phyloP scores from a whole-genome alignment of 1,140 invertebrate genomes.

The Rhynchophorus ferrugineus region DNA sequence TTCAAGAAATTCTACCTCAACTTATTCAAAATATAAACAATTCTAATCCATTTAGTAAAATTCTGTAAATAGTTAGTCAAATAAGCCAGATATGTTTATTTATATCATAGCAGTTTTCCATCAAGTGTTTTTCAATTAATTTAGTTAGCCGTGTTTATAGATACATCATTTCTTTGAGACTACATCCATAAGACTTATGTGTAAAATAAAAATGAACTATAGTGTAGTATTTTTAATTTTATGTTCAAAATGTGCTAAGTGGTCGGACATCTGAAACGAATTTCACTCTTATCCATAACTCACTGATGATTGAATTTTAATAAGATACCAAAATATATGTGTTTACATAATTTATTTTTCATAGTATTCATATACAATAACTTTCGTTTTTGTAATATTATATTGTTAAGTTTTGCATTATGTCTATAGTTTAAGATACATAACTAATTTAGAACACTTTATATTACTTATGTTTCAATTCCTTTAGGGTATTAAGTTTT shows the following conservation, averaged over 20 bases:
- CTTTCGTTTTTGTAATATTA: conserved; percentile 23
- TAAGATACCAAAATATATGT: conserved; percentile 17
- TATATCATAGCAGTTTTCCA: conserved; percentile 13
- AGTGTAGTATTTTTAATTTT: conserved; percentile 9
- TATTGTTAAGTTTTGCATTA: conserved; percentile 25
- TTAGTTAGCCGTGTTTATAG: no score
- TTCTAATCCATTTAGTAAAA: conserved; percentile 4
- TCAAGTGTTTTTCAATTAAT: conserved; percentile 1
- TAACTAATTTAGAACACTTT: conserved; percentile 12
- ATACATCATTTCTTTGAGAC: conserved; percentile 10
- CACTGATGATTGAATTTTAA: conserved; percentile 7
- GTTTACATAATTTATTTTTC: conserved; percentile 34
- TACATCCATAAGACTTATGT: conserved; percentile 1
- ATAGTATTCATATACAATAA: conserved; percentile 36
- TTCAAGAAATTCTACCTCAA: conserved; percentile 10
- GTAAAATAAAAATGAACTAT: conserved; percentile 3
- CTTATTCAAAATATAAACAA: conserved; percentile 3
- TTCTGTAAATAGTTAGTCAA: conserved; percentile 8
- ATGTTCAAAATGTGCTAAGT: background rate
- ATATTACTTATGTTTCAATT: conserved; percentile 11
- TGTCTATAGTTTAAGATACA: conserved; percentile 10
- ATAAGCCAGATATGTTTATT: conserved; percentile 9
- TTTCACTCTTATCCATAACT: background rate
- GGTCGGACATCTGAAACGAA: background rate
- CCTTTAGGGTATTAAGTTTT: conserved; percentile 15